phyloP scores from a whole-genome alignment of 2,113 vertebrate species.

The Etia nguti region DNA sequence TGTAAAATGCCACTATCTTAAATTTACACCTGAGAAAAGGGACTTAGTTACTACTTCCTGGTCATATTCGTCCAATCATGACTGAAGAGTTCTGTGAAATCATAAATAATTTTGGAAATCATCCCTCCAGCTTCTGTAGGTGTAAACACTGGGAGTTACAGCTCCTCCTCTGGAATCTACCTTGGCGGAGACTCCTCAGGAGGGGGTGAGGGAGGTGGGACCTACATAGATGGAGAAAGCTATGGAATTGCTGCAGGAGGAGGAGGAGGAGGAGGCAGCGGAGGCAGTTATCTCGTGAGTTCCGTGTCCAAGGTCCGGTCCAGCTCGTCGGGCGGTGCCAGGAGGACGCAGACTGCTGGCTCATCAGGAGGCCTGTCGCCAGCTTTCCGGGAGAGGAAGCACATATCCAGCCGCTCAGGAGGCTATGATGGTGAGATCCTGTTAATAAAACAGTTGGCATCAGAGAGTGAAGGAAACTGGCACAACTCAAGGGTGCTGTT shows the following conservation, averaged over 20 bases:
- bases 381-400: slow-evolving; percentile 83
- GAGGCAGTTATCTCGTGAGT: slow-evolving; percentile 48
- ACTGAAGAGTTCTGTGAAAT: neutral
- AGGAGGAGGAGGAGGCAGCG: neutral
- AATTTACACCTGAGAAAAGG: neutral
- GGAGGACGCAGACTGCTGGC: slow-evolving; percentile 78
- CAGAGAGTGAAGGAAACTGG: neutral
- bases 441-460: neutral
- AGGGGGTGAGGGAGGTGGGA: slow-evolving; percentile 37
- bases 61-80: neutral
- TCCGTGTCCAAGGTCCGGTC: slow-evolving; percentile 74
- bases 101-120: neutral
- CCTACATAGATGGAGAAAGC: slow-evolving; percentile 44
- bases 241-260: slow-evolving; percentile 24
- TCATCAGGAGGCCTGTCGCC: slow-evolving; percentile 81
- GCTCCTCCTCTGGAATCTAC: slow-evolving; percentile 63
- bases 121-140: slow-evolving; percentile 58
- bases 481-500: neutral
- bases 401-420: slow-evolving; percentile 72
- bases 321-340: slow-evolving; percentile 76
- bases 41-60: neutral
- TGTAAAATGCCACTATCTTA: neutral
- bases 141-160: slow-evolving; percentile 54
- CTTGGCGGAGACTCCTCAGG: slow-evolving; percentile 59
- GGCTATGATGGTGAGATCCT: slow-evolving; percentile 86